Base-by-base conservation (phyloP, 2,888 invertebrate species). In the Aleiodes testaceus region DNA sequence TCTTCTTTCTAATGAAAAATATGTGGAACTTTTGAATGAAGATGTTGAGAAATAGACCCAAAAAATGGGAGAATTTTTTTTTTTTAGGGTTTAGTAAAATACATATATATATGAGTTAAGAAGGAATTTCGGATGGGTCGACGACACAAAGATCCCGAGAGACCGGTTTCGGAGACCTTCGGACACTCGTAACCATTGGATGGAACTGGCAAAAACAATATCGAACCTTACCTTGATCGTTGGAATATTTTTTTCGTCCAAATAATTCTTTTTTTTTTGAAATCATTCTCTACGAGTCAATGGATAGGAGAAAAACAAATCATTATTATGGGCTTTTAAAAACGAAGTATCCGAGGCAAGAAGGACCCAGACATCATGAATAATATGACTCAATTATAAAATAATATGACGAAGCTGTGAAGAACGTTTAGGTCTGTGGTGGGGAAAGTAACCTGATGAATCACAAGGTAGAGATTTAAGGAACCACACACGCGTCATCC, bases 101-200 rank as follows among this genome's bases (percentile, higher is more conserved):
- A 59, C 63, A 72, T 70, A 72, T 66, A 36, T 36, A 36, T 36
- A 71, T 73, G 70, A 77, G 75, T 74, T 82, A 80, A 80, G 79
- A 77, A 84, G 83, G 85, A 85, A 86, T 86, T 85, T 83, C 81
- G 81, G 82, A 82, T 83, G 80, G 86, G 84, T 86, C 86, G 85
- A 84, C 82, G 85, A 85, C 86, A 85, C 82, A 64, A 61, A 79
- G 81, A 82, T 81, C 79, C 79, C 75, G 71, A 79, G 72, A 74
- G 85, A 86, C 86, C 86, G 86, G 86, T 86, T 86, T 85, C 79
- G 80, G 81, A 82, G 83, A 82, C 83, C 85, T 83, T 82, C 81
- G 82, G 74, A 79, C 75, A 72, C 69, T 75, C 73, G 72, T 75
- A 70, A 22, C 52, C 66, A 49, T 30, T 50, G 66, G 44, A 52